Conservation (phyloP, 2,113 vertebrate genomes). For the Speoplatyrhinus poulsoni region DNA sequence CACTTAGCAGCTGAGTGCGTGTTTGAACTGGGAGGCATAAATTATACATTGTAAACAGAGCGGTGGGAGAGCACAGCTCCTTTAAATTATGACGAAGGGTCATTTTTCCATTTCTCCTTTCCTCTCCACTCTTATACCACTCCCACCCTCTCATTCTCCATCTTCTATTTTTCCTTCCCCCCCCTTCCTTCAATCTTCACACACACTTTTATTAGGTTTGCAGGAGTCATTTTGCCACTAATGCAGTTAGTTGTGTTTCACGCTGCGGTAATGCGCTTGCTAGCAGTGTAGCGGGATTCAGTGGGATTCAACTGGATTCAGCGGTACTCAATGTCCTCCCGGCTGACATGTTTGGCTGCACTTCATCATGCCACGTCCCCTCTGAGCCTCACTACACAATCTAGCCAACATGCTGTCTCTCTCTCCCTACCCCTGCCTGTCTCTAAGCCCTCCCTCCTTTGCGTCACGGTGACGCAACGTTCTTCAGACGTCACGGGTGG, state of each 20-base stretch:
- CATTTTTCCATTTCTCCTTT: slow-evolving; percentile 52
- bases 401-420: not conserved
- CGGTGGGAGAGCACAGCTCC: slow-evolving; percentile 81
- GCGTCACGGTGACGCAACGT: slow-evolving; percentile 34
- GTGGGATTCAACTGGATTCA: no score
- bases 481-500: slow-evolving; percentile 31
- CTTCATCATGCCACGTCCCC: not conserved
- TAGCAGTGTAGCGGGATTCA: no score
- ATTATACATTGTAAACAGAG: slow-evolving; percentile 95
- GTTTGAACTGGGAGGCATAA: slow-evolving; percentile 89
- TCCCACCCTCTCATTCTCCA: slow-evolving; percentile 74
- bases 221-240: slow-evolving; percentile 4
- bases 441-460: not conserved
- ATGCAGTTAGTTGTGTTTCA: not conserved
- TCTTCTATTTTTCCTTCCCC: slow-evolving; percentile 77
- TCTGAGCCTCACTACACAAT: not conserved
- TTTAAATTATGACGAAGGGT: slow-evolving; percentile 86
- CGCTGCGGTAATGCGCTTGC: not conserved
- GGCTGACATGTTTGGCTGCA: not conserved
- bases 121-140: slow-evolving; percentile 37
- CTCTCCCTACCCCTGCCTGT: not conserved
- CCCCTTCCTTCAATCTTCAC: slow-evolving; percentile 3
- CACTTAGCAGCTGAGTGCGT: slow-evolving; percentile 88
- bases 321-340: no score
- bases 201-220: not conserved